phyloP scores from a whole-genome alignment of 30 jellyfish, hydroid and myxozoan genomes.

The Aurelia sp. region DNA sequence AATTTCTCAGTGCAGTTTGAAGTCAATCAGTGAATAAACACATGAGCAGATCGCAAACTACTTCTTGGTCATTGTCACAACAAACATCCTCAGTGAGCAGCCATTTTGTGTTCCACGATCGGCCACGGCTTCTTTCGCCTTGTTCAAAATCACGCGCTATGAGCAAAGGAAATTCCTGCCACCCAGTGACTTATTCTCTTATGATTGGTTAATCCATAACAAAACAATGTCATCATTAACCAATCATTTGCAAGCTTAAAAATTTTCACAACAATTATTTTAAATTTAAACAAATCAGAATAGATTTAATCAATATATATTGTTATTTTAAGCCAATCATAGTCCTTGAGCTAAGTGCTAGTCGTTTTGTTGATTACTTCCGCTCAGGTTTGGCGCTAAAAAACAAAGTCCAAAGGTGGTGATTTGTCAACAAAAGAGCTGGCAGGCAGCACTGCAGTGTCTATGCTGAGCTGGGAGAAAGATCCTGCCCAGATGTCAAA shows the following conservation, averaged over 20 bases:
- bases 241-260: neutral
- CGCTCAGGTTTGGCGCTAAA: conserved; percentile 68
- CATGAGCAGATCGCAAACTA: conserved; percentile 11
- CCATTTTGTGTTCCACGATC: conserved; percentile 69
- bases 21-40: conserved; percentile 5
- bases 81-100: conserved; percentile 23
- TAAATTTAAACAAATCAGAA: neutral
- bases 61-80: conserved; percentile 25
- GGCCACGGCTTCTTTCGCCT: conserved; percentile 90
- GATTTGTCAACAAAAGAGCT: too few relatives aligned
- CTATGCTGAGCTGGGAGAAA: too few relatives aligned
- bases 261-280: neutral
- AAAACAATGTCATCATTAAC: conserved; percentile 39
- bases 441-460: too few relatives aligned
- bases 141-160: conserved; percentile 99
- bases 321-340: conserved; percentile 13
- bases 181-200: conserved; percentile 63
- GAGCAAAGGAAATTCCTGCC: conserved; percentile 85
- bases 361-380: conserved; percentile 13
- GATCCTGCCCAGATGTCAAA: too few relatives aligned
- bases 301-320: neutral
- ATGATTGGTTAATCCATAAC: conserved; percentile 47
- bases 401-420: conserved; percentile 27
- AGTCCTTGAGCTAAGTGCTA: neutral
- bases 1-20: neutral